Base-by-base conservation (phyloP, 2,888 invertebrate genomes). In the Allophyes oxyacanthae region DNA sequence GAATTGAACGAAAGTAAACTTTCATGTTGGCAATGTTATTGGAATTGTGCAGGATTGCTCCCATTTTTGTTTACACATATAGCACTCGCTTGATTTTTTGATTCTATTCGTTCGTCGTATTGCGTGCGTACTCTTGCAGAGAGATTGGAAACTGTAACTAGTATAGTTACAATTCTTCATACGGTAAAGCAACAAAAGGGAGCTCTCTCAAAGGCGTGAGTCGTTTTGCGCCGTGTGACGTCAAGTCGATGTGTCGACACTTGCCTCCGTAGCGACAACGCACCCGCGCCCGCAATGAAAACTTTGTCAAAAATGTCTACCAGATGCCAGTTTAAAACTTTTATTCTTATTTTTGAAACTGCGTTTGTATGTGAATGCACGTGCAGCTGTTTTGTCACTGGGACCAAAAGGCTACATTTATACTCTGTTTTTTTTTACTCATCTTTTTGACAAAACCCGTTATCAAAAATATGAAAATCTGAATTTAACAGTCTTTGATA, bases 121-220 rank as follows among this genome's bases (percentile, higher is more conserved):
- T 49, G 51, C 54, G 63, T 57, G 59, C 45, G 46, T 50, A 58
- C 45, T 49, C 59, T 52, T 65, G 64, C 55, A 70, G 50, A 65
- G 53, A 56, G 59, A 75, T 74, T 70, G 74, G 13, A 68, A 77
- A 63, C 63, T 64, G 32, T 20, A 5, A 25, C 3, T 25, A 28
- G 28, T 28, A 8, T 65, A n/a, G n/a, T n/a, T n/a, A 73, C 69
- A 79, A 76, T 76, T 81, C 64, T 62, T 75, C 63, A 70, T 71
- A 80, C 64, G 75, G 71, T 64, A 76, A 74, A 61, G 77, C 77
- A 72, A 85, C 79, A 86, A 86, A 83, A 79, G 79, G 51, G 60
- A 46, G 55, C 53, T 65, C 48, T 64, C 65, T 80, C 82, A 84
- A 84, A 84, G 82, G 76, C 75, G 75, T 61, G 44, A 59, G 58